Conservation (phyloP, 2,888 invertebrate genomes). For the Leucozona laternaria region DNA sequence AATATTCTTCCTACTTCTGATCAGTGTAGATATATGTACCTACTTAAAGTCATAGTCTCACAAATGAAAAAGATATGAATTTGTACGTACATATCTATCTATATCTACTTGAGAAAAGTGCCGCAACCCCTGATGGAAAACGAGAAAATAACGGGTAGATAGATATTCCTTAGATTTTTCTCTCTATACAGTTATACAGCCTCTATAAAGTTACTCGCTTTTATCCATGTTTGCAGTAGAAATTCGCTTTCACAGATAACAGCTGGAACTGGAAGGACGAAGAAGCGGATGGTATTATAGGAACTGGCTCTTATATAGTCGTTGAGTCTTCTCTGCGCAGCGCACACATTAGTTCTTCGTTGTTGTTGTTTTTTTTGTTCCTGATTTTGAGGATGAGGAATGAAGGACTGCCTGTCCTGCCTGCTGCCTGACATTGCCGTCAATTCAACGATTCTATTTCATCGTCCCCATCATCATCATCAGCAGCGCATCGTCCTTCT, state of each 20-base stretch:
- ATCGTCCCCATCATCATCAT: conserved; percentile 21
- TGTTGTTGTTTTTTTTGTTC: background rate
- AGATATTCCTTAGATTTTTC: conserved; percentile 46
- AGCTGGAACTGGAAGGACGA: conserved; percentile 28
- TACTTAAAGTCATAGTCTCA: conserved; percentile 13
- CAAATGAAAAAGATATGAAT: background rate
- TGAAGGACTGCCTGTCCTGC: conserved; percentile 8
- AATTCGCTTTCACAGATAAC: conserved; percentile 17
- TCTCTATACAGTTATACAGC: too few relatives aligned
- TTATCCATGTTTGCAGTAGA: conserved; percentile 21
- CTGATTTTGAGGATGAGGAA: conserved; percentile 5
- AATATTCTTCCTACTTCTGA: conserved; percentile 19
- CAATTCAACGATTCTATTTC: conserved; percentile 63
- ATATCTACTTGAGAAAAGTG: background rate
- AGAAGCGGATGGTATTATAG: too few relatives aligned
- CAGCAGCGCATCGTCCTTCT: conserved; percentile 4
- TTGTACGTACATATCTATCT: background rate
- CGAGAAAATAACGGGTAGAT: conserved; percentile 14
- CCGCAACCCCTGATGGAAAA: conserved; percentile 55
- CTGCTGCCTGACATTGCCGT: conserved; percentile 58
- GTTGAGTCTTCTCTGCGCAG: conserved; percentile 43
- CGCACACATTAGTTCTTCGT: conserved; percentile 22
- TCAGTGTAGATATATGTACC: background rate
- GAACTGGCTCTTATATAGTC: too few relatives aligned
- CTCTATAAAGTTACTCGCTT: conserved; percentile 39